Percentiles rank a stretch among this genome's conserved stretches.
These are phyloP conservation scores for Matsumyia berberina DNA, from an alignment of 2,888 invertebrate genomes.

Conservation along the genomic window DNA sequence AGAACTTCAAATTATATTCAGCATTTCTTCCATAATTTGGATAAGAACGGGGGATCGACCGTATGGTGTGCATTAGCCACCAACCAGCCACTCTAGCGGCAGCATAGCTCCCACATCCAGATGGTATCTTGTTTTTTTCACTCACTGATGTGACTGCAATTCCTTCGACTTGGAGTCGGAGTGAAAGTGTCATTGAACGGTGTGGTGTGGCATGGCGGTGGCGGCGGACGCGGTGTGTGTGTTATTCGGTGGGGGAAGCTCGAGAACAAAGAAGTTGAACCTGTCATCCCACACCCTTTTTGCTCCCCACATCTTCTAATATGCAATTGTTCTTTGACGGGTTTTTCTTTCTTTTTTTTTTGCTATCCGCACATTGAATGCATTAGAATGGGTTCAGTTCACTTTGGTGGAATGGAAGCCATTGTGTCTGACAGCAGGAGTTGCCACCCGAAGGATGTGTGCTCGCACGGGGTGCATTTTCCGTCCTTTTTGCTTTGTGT, in stretches of 20 bases:
- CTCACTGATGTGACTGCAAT: conserved; percentile 57
- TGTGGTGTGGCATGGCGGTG: conserved; percentile 41
- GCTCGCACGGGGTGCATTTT: conserved; percentile 7
- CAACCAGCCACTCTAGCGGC: conserved; percentile 45
- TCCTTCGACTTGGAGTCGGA: conserved; percentile 55
- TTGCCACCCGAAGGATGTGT: conserved; percentile 47
- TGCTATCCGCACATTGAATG: conserved; percentile 36
- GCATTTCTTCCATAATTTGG: conserved; percentile 73
- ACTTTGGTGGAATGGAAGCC: conserved; percentile 52
- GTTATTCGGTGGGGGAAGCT: conserved; percentile 42
- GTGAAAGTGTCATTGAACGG: conserved; percentile 76
- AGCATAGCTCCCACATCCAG: conserved; percentile 63
- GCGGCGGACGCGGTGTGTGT: conserved; percentile 22
- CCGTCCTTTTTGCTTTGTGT: conserved; percentile 42
- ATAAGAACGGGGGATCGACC: conserved; percentile 44
- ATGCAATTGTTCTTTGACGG: conserved; percentile 72
- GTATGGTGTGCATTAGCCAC: conserved; percentile 18
- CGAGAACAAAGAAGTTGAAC: conserved; percentile 76
- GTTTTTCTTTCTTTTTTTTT: conserved; percentile 15
- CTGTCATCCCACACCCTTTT: conserved; percentile 67
- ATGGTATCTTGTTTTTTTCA: conserved; percentile 50
- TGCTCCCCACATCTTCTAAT: conserved; percentile 44
- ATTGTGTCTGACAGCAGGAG: conserved; percentile 70
- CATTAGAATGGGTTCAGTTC: conserved; percentile 70
- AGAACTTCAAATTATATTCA: conserved; percentile 73